phyloP scores from a whole-genome alignment of 1,140 invertebrate genomes.

The Drosophila repleta region DNA sequence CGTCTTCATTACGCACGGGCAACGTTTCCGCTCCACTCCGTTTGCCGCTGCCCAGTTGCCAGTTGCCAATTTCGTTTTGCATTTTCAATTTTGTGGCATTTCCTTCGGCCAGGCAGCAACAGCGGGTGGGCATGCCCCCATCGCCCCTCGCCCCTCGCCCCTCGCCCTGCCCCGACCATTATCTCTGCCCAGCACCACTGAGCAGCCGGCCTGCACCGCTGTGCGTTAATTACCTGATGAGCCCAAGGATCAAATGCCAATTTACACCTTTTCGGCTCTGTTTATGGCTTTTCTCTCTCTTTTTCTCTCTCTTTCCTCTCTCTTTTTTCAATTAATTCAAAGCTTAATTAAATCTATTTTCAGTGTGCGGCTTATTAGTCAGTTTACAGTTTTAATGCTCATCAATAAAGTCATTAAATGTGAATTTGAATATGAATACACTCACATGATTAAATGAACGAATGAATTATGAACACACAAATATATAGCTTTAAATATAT shows the following conservation, averaged over 20 bases:
- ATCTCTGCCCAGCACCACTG: not conserved
- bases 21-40: constrained; percentile 43
- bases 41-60: constrained; percentile 13
- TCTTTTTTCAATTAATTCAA: not conserved
- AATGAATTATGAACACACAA: no score
- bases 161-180: not conserved
- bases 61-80: constrained; percentile 77
- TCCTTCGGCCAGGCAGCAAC: constrained; percentile 50
- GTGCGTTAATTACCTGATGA: constrained; percentile 70
- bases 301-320: no score
- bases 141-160: not conserved
- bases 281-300: no score
- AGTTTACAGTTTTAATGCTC: no score
- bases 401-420: no score
- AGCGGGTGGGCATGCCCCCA: constrained; percentile 37
- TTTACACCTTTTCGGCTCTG: constrained; percentile 28
- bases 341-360: not conserved
- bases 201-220: constrained; percentile 16
- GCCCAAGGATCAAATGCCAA: constrained; percentile 51
- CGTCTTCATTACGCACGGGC: constrained; percentile 78
- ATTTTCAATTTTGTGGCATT: constrained; percentile 80
- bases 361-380: not conserved
- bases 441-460: no score
- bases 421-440: not conserved
- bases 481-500: no score